Conservation (phyloP, 2,888 invertebrate genomes). For the Dicycla oo region DNA sequence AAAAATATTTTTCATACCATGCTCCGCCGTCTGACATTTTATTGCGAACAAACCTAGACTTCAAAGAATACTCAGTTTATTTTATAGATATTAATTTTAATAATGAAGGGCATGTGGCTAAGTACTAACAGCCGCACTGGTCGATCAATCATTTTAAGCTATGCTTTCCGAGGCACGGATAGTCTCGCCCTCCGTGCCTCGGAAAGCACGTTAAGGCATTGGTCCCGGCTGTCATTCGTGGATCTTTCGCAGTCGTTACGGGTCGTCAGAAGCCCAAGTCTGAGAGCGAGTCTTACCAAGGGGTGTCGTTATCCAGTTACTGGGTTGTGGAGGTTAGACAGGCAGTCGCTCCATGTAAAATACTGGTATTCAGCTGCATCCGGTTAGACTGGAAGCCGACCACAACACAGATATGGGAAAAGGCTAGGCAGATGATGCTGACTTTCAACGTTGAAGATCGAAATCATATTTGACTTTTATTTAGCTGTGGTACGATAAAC, state of each 20-base stretch:
- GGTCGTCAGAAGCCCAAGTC: neutral
- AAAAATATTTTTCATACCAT: neutral
- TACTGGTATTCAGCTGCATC: neutral
- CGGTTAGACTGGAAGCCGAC: neutral
- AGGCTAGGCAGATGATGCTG: neutral
- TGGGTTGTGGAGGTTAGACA: neutral
- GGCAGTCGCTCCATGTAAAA: neutral
- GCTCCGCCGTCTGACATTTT: no score
- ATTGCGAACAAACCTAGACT: constrained; percentile 3
- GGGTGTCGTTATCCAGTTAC: neutral
- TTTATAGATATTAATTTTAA: neutral
- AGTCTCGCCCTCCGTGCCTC: no score
- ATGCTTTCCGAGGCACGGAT: neutral
- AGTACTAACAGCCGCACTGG: neutral
- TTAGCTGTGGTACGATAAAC: constrained; percentile 31
- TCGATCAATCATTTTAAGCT: neutral
- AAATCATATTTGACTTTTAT: constrained; percentile 37
- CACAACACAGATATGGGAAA: no score
- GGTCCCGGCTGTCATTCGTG: neutral
- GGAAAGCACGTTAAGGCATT: neutral
- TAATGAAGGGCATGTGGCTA: neutral
- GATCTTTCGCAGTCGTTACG: neutral
- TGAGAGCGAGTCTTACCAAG: neutral
- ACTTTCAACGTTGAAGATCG: constrained; percentile 24
- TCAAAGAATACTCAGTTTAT: neutral